These are phyloP conservation scores for Rhynchomys soricoides DNA, from an alignment of 2,113 vertebrate species.

Conservation along the genomic window DNA sequence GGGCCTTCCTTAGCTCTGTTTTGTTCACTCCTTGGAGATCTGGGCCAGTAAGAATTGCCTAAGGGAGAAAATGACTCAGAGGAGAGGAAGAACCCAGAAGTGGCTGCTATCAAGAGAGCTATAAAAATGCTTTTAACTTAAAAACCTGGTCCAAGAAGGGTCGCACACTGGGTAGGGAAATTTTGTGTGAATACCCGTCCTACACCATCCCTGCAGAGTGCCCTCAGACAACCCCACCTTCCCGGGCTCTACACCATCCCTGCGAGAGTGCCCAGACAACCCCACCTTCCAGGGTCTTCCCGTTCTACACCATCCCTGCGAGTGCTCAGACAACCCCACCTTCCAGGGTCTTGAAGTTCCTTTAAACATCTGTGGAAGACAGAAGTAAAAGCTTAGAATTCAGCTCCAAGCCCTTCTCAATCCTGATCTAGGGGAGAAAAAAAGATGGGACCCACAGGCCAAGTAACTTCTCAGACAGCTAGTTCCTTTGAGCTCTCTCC, in stretches of 20 bases:
- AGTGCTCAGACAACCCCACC: not conserved
- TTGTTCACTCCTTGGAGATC: not conserved
- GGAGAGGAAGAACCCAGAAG: constrained; percentile 45
- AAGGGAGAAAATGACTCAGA: constrained; percentile 16
- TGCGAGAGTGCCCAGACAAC: not conserved
- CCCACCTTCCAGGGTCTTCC: not conserved
- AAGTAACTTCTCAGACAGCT: constrained; percentile 50
- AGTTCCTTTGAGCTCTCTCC: constrained; percentile 45
- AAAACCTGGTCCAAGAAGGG: not conserved
- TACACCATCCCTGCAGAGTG: not conserved
- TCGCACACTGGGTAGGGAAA: not conserved
- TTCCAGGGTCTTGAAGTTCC: not conserved
- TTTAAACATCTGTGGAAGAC: not conserved
- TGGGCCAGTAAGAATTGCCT: constrained; percentile 32
- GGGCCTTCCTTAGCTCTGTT: not conserved
- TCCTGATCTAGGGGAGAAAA: not conserved
- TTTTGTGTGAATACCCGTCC: not conserved
- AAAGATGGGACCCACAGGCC: not conserved
- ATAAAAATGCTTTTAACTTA: constrained; percentile 63
- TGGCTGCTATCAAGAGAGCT: not conserved
- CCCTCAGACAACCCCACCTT: not conserved
- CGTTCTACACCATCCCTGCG: not conserved
- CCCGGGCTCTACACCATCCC: too few relatives aligned
- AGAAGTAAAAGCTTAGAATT: not conserved
- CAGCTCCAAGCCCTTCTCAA: not conserved